Base-by-base conservation (phyloP, 2,113 vertebrate species). In the Plectropomus leopardus region DNA sequence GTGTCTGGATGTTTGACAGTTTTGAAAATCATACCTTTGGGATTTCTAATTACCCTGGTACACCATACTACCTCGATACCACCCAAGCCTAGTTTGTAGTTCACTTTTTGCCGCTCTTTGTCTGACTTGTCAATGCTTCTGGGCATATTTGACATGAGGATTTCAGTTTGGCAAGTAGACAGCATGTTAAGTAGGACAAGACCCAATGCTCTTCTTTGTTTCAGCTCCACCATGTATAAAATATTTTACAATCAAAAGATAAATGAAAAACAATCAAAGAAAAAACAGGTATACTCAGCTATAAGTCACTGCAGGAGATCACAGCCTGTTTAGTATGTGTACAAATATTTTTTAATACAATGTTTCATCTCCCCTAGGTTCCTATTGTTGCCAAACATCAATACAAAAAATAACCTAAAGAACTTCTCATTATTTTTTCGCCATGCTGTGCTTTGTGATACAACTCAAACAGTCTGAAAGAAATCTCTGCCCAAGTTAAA, bases 401-500 rank as follows among this genome's bases (percentile, higher is more conserved):
- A 55, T 65, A 64, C 47, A 28, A 80, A 82, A 72, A 53, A 21
- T 14, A 58, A 67, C 32, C 34, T 69, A 55, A 66, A 63, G 24
- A 81, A 64, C 50, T 17, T 76, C 64, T 86, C 76, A 86, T 87
- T 86, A 88, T 92, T 89, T 89, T 30, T 14, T 24, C 68, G 64
- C 74, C 85, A 88, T 64, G 78, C 83, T 78, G 83, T 61, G 66
- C 72, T 72, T 76, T 80, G 45, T 70, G 40, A 76, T 68, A 71
- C 76, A 89, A 58, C 16, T 4, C 26, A 21, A 82, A 63, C 66
- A 11, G 26, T 34, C 48, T 72, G 53, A 80, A 70, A 72, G 48
- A 72, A 74, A 77, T 51, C 24, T 71, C 19, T 75, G 69, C 28
- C 53, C 30, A 74, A 60, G 28, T 78, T 51, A 34, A 71, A 78